phyloP scores from a whole-genome alignment of 2,113 vertebrate genomes.

The Taurulus bubalis region DNA sequence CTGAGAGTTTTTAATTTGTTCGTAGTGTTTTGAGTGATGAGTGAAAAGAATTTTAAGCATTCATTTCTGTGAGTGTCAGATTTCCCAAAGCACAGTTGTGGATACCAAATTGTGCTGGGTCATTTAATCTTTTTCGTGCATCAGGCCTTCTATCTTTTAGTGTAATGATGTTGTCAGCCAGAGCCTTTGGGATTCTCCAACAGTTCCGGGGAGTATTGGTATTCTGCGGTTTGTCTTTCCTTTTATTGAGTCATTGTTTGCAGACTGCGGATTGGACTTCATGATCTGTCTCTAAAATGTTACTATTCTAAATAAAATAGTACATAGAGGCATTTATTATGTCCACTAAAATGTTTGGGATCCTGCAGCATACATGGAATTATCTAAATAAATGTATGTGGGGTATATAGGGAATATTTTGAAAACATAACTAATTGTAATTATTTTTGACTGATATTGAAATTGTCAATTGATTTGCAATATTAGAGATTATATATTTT shows the following conservation, averaged over 20 bases:
- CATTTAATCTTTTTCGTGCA: conserved; percentile 18
- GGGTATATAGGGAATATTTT: background rate
- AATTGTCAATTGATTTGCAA: too few relatives aligned
- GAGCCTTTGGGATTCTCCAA: conserved; percentile 23
- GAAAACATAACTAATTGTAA: background rate
- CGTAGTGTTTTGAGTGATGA: conserved; percentile 32
- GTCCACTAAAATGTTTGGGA: background rate
- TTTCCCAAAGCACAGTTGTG: conserved; percentile 29
- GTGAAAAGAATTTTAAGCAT: conserved; percentile 16
- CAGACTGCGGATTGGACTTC: conserved; percentile 15
- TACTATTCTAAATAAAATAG: conserved; percentile 54
- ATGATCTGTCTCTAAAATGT: conserved; percentile 63
- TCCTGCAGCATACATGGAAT: background rate
- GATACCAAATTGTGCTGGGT: conserved; percentile 7
- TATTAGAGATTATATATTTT: too few relatives aligned
- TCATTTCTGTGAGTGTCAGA: conserved; percentile 18
- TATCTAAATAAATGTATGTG: background rate
- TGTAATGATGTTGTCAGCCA: conserved; percentile 13
- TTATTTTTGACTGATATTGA: background rate
- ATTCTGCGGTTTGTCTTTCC: conserved; percentile 46
- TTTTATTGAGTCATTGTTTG: conserved; percentile 53
- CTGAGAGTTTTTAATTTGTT: conserved; percentile 52
- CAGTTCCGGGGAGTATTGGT: conserved; percentile 51
- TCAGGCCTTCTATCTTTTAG: conserved; percentile 19
- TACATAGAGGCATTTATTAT: conserved; percentile 8